A percentile compares a stretch with the other conserved stretches of the same genome.
Conservation (phyloP, 2,797 vertebrate species). For the Anabas testudineus region DNA sequence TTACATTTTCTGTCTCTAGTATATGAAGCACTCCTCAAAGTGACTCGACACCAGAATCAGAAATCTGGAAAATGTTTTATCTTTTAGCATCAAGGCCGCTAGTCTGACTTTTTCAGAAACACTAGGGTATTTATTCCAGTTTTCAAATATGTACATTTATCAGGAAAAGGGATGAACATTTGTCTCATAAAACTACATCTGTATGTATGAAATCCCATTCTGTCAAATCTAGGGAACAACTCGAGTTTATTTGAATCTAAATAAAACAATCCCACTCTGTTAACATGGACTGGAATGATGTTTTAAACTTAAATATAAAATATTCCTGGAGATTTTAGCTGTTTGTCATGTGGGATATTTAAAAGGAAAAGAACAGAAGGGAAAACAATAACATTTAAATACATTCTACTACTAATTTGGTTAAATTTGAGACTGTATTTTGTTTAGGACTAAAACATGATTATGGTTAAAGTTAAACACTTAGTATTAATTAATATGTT, state of each 20-base stretch:
- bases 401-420: no score
- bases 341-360: no score
- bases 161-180: constrained; percentile 53
- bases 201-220: constrained; percentile 55
- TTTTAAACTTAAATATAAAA: neutral
- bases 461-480: no score
- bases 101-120: constrained; percentile 1
- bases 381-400: no score
- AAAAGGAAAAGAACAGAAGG: no score
- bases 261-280: constrained; percentile 74
- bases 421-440: no score
- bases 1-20: constrained; percentile 18
- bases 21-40: constrained; percentile 60
- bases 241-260: constrained; percentile 69
- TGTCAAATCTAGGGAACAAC: constrained; percentile 56
- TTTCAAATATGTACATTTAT: constrained; percentile 56
- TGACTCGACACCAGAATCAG: constrained; percentile 28
- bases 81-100: constrained; percentile 14
- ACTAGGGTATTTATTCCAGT: constrained; percentile 64
- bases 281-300: constrained; percentile 14
- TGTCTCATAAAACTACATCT: constrained; percentile 30
- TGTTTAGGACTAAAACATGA: no score
- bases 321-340: no score
- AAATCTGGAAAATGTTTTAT: constrained; percentile 17
- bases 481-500: no score